Conservation (phyloP, 2,113 vertebrate species). For the Hyperoodon ampullatus region DNA sequence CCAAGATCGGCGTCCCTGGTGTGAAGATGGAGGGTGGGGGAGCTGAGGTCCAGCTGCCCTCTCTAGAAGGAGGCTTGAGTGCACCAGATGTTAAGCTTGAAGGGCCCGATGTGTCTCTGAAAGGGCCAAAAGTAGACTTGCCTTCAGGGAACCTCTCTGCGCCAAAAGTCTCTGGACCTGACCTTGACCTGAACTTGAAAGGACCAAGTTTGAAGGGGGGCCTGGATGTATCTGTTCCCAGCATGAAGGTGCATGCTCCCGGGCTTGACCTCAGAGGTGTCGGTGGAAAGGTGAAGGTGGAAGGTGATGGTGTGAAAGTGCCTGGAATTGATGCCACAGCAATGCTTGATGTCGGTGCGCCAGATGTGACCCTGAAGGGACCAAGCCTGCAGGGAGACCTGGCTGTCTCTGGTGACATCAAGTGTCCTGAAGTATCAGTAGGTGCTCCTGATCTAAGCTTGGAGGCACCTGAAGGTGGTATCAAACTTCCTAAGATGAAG, state of each 20-base stretch:
- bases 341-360: slow-evolving; percentile 4
- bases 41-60: slow-evolving; percentile 65
- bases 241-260: slow-evolving; percentile 45
- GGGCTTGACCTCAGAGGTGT: slow-evolving; percentile 54
- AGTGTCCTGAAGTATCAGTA: slow-evolving; percentile 32
- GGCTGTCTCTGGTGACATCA: slow-evolving; percentile 62
- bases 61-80: slow-evolving; percentile 47
- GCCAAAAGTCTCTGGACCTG: slow-evolving; percentile 77
- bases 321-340: slow-evolving; percentile 45
- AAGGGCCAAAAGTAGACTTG: slow-evolving; percentile 74
- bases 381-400: slow-evolving; percentile 84
- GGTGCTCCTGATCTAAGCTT: neutral
- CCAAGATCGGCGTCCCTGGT: slow-evolving; percentile 64
- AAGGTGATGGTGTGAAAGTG: slow-evolving; percentile 31
- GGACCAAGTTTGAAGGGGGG: slow-evolving; percentile 84
- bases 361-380: slow-evolving; percentile 83
- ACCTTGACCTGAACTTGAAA: slow-evolving; percentile 82
- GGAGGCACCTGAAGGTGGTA: slow-evolving; percentile 77
- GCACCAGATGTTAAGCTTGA: slow-evolving; percentile 40
- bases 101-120: slow-evolving; percentile 69
- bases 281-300: slow-evolving; percentile 33
- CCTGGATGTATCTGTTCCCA: slow-evolving; percentile 47
- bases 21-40: slow-evolving; percentile 65
- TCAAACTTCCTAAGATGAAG: slow-evolving; percentile 84
- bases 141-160: slow-evolving; percentile 71